Percentiles rank a stretch among this genome's conserved stretches.
Evolutionary conservation across 1,140 invertebrate species (phyloP).

Genomic region (Bombus ignitus): DNA sequence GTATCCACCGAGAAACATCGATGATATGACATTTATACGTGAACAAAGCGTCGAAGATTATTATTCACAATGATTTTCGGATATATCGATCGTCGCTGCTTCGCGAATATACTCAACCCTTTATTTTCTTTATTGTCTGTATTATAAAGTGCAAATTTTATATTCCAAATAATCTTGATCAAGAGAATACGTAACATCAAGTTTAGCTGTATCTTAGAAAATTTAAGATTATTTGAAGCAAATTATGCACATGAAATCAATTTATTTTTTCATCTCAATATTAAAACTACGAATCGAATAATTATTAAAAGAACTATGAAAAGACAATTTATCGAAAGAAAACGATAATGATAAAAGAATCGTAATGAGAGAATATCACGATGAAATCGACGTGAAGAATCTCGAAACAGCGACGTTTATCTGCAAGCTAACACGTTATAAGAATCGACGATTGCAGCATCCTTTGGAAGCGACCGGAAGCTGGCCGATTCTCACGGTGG

Average conservation of each 20-base stretch:
- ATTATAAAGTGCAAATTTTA: neutral
- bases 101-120: neutral
- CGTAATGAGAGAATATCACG: neutral
- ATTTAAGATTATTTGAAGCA: neutral
- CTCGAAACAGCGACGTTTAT: neutral
- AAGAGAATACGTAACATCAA: neutral
- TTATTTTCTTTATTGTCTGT: neutral
- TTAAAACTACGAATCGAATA: neutral
- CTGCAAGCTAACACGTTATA: constrained; percentile 7
- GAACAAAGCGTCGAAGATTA: neutral
- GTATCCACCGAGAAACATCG: neutral
- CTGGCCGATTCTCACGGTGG: neutral
- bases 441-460: constrained; percentile 11
- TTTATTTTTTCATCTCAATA: too few relatives aligned
- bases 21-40: neutral
- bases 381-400: neutral
- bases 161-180: neutral
- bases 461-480: neutral
- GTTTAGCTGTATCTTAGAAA: neutral
- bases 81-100: neutral
- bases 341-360: neutral
- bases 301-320: too few relatives aligned
- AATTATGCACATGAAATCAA: neutral
- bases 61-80: neutral
- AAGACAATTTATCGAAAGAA: too few relatives aligned